Evolutionary conservation across 2,888 invertebrate species (phyloP), one percentile per base, ranked within the genome.

Genomic region (Acleris holmiana): DNA sequence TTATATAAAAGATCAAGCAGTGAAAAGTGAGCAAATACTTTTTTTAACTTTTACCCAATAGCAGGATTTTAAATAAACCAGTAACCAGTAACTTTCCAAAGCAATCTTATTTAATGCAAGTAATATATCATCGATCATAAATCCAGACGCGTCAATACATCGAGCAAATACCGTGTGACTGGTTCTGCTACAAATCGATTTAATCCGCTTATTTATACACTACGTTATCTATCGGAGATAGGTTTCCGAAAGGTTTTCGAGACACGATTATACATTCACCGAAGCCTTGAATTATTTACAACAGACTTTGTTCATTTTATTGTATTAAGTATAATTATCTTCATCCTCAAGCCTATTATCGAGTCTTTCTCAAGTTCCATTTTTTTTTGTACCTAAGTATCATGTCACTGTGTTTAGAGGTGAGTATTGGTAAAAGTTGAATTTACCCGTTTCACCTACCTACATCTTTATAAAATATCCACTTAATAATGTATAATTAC

Each of bases 141-240:
- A 64, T 64, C 53, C 25, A 40, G 58, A 54, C 58, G 53, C 58
- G 58, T 64, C 64, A 64, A 59, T 64, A 64, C 64, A 54, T 15
- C 53, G 53, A 25, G 58, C 58, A 64, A 64, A 64, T 64, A 64
- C 54, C 51, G 29, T 61, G 61, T 59, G 59, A 64, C 64, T 58
- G 64, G 64, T 64, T 64, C 64, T 50, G 46, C 53, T 64, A 59
- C 58, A 59, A 63, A 64, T 64, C 64, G 64, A 64, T 64, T 63
- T 58, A 54, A 64, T 59, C 64, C 58, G 64, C 53, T 64, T 54
- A 54, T 46, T 57, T 44, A 44, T 44, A 44, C 44, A 44, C 41
- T 53, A 46, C 51, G 46, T 54, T 58, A 54, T 64, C 58, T 64
- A 64, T 64, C 17, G 64, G 29, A 59, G 58, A 48, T 13, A 3